Base-by-base conservation (phyloP, 2,888 invertebrate genomes). In the Cepaea hortensis region DNA sequence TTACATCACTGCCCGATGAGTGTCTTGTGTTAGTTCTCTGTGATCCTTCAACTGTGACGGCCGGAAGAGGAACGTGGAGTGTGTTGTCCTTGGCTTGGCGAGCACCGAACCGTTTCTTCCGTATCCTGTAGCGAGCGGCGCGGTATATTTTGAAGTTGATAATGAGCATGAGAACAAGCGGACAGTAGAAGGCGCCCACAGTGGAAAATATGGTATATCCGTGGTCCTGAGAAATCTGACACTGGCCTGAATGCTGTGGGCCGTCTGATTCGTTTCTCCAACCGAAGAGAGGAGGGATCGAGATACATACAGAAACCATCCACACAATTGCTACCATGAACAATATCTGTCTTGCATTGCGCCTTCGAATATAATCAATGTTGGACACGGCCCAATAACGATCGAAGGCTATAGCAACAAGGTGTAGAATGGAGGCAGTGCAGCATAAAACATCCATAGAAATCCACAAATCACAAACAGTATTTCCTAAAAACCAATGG, bases 361-460 rank as follows among this genome's bases (percentile, higher is more conserved):
- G 96, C 89, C 97, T 96, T 95, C 98, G 97, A 93, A 98, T 98
- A 95, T 99, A 99, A 95, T 98, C 98, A 89, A 99, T 97, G 95
- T 98, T 96, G 88, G 99, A 99, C 92, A 99, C 98, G 87, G 99
- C 98, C 99, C 99, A 99, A 95, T 98, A 99, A 88, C 98, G 96
- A 95, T 99, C 98, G 91, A 98, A 96, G 89, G 99, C 98, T 92
- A 99, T 98, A 91, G 98, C 98, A 90, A 99, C 98, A 89, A 99
- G 96, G 95, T 99, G 99, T 92, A 99, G 96, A 94, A 99, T 98
- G 91, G 98, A 98, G 82, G 98, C 98, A 0, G 99, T 98, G 95
- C 99, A 99, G 95, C 98, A 98, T 1, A 99, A 96, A 23, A 99
- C 98, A 95, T 99, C 99, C 91, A 97, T 97, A 77, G 97, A 97